phyloP scores from a whole-genome alignment of 2,113 vertebrate genomes.

The Megaceryle torquata region DNA sequence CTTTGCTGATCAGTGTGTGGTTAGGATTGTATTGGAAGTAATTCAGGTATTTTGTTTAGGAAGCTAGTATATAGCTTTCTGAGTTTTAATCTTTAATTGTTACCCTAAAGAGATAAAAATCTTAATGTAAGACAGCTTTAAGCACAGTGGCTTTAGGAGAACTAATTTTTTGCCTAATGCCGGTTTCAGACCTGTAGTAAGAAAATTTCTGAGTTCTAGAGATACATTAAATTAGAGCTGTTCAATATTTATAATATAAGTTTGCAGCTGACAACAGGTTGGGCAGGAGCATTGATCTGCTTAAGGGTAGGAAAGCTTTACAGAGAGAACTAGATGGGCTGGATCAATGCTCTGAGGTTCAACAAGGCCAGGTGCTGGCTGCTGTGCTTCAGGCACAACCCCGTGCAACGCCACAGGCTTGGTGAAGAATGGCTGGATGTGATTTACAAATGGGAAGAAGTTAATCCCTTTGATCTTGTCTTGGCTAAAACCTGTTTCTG shows the following conservation, averaged over 20 bases:
- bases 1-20: not conserved
- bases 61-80: not conserved
- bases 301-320: not conserved
- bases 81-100: not conserved
- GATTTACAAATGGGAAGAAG: not conserved
- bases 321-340: not conserved
- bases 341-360: fast-evolving
- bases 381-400: not conserved
- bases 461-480: not conserved
- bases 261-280: not conserved
- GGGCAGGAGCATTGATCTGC: not conserved
- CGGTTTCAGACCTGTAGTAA: not conserved
- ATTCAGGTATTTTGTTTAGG: not conserved
- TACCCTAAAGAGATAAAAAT: not conserved
- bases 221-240: not conserved
- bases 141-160: not conserved
- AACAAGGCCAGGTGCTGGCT: not conserved
- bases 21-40: not conserved
- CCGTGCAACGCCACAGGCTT: fast-evolving
- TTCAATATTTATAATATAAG: not conserved
- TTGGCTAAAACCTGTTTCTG: not conserved
- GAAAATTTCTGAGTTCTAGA: not conserved
- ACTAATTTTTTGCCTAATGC: not conserved
- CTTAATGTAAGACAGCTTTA: not conserved
- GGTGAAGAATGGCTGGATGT: not conserved